A percentile compares a stretch with the other conserved stretches of the same genome.
Conservation (phyloP, 2,113 vertebrate species). For the Tenrec ecaudatus region DNA sequence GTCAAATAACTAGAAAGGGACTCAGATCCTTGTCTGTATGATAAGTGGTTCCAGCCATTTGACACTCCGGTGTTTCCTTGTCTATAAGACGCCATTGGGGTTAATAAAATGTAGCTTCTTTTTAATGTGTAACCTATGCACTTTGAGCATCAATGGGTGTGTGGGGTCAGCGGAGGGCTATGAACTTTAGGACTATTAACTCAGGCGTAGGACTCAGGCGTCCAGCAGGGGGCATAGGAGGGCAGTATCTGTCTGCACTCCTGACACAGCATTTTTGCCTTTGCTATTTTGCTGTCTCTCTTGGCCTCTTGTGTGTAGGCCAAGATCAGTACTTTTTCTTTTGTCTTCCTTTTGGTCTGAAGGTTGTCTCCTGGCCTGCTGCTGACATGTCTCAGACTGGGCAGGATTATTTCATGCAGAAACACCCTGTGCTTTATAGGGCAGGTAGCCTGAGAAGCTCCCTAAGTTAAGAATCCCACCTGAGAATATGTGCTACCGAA, state of each 20-base stretch:
- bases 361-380: not conserved
- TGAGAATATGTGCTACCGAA: not conserved
- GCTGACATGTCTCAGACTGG: slow-evolving; percentile 6
- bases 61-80: not conserved
- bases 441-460: slow-evolving; percentile 17
- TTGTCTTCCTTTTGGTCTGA: slow-evolving; percentile 43
- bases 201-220: not conserved
- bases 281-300: not conserved
- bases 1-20: slow-evolving; percentile 6
- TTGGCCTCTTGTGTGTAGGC: slow-evolving; percentile 17
- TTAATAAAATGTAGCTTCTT: slow-evolving; percentile 32
- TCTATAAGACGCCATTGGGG: not conserved
- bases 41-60: not conserved
- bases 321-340: slow-evolving; percentile 12
- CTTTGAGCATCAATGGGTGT: not conserved
- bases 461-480: slow-evolving; percentile 1
- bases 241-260: slow-evolving; percentile 7
- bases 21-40: not conserved
- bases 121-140: not conserved
- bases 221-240: slow-evolving; percentile 71
- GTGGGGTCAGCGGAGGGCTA: not conserved
- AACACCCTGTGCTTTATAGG: not conserved
- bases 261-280: too few relatives aligned
- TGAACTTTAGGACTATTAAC: not conserved
- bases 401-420: slow-evolving; percentile 2